These are phyloP conservation scores for Echinometra lucunter DNA, from an alignment of 53 echinoderm and acorn worm species.

Conservation along the genomic window DNA sequence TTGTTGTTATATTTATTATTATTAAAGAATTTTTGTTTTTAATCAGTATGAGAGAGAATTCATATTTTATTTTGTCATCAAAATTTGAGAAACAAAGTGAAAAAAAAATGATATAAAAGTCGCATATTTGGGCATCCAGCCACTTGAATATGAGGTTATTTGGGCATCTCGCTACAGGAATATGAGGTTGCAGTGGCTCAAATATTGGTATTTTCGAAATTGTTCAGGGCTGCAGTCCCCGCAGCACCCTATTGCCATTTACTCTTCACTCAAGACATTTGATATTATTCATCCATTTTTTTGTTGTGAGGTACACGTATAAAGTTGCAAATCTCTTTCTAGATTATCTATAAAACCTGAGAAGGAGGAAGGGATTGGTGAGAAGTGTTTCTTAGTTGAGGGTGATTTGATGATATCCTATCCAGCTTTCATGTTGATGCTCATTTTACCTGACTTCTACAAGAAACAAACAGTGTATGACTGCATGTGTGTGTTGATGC, in stretches of 20 bases:
- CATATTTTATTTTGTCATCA: background rate
- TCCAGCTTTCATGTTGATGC: background rate
- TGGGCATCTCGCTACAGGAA: too few relatives aligned
- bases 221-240: too few relatives aligned
- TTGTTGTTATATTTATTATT: too few relatives aligned
- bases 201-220: background rate
- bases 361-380: background rate
- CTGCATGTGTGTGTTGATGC: background rate
- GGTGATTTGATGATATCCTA: background rate
- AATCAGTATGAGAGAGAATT: background rate
- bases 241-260: background rate
- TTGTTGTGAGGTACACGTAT: background rate
- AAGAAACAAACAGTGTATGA: too few relatives aligned
- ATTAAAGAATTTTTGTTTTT: background rate
- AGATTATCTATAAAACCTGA: background rate
- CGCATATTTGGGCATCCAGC: too few relatives aligned
- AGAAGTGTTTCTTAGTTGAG: background rate
- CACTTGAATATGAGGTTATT: too few relatives aligned
- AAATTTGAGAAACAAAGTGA: too few relatives aligned
- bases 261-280: background rate
- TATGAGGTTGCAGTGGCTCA: too few relatives aligned
- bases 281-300: background rate
- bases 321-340: slow-evolving; percentile 24
- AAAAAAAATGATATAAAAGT: too few relatives aligned
- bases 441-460: background rate